phyloP scores from a whole-genome alignment of 2,888 invertebrate species.

The Dascillus cervinus region DNA sequence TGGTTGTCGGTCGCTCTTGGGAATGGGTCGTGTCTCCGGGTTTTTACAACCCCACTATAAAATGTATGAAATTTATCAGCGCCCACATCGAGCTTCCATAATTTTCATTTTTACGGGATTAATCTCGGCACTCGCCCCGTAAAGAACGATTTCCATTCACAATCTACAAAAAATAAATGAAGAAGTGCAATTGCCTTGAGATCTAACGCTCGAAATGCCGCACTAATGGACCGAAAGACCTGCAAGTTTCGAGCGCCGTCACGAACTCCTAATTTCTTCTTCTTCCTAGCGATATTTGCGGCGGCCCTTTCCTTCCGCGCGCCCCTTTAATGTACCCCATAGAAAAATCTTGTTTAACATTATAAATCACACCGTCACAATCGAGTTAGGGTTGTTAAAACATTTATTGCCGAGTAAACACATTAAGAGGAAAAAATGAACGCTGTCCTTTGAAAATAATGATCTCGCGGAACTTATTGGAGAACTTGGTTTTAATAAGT shows the following conservation, averaged over 20 bases:
- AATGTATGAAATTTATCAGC: no score
- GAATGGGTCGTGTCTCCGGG: no score
- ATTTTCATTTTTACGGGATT: no score
- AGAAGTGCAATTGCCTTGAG: conserved; percentile 11
- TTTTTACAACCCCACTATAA: no score
- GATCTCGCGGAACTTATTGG: conserved; percentile 6
- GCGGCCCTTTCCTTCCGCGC: conserved; percentile 7
- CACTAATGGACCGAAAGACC: conserved; percentile 12
- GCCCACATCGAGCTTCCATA: no score
- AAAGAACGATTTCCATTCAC: no score
- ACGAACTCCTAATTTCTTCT: conserved; percentile 9
- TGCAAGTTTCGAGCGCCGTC: conserved; percentile 8
- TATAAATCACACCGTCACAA: no score
- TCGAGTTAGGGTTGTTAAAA: conserved; percentile 6
- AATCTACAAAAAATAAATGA: conserved; percentile 6
- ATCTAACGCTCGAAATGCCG: conserved; percentile 12
- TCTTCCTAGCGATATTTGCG: conserved; percentile 12
- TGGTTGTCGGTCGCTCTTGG: no score
- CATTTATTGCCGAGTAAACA: conserved; percentile 7
- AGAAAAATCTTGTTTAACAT: no score
- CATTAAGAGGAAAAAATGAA: conserved; percentile 6
- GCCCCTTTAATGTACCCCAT: no score
- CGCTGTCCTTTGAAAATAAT: conserved; percentile 4
- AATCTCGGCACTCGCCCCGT: neutral
- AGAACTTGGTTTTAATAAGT: conserved; percentile 15